These are phyloP conservation scores for Cremastinae sp. DNA, from an alignment of 2,888 invertebrate genomes.

Conservation along the genomic window DNA sequence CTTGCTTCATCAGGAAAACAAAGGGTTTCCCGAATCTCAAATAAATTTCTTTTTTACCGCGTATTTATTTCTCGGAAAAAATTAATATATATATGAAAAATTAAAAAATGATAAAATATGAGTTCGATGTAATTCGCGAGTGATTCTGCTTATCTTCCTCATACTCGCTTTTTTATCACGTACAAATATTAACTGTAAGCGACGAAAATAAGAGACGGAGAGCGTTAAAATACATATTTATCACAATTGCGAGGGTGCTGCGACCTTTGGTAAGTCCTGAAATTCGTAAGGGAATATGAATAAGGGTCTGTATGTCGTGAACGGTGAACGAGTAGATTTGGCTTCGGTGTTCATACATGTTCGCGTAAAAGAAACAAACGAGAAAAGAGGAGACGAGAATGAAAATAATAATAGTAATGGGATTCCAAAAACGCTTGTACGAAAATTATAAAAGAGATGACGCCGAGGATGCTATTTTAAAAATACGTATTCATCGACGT, in stretches of 20 bases:
- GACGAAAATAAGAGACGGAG: constrained; percentile 5
- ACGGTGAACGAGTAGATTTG: constrained; percentile 33
- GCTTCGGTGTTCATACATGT: constrained; percentile 48
- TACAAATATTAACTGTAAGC: constrained; percentile 9
- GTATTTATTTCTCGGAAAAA: too few species aligned
- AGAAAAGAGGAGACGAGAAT: neutral
- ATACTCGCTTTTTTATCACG: constrained; percentile 9
- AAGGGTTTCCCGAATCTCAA: too few species aligned
- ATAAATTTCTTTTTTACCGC: too few species aligned
- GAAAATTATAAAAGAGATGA: constrained; percentile 34
- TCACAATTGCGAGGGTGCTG: constrained; percentile 26
- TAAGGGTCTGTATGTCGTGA: constrained; percentile 10
- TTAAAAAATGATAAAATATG: neutral
- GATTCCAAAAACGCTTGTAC: constrained; percentile 53
- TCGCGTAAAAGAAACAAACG: constrained; percentile 22
- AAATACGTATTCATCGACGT: constrained; percentile 23
- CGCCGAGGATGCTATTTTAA: constrained; percentile 14
- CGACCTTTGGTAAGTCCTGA: constrained; percentile 33
- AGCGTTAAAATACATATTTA: constrained; percentile 29
- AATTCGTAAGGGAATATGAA: neutral
- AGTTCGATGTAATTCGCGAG: constrained; percentile 11
- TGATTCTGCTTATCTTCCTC: constrained; percentile 3
- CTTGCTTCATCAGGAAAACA: too few species aligned
- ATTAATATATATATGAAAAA: too few species aligned
- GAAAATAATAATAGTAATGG: constrained; percentile 34